phyloP scores from a whole-genome alignment of 2,113 vertebrate species.

The Trichechus manatus region DNA sequence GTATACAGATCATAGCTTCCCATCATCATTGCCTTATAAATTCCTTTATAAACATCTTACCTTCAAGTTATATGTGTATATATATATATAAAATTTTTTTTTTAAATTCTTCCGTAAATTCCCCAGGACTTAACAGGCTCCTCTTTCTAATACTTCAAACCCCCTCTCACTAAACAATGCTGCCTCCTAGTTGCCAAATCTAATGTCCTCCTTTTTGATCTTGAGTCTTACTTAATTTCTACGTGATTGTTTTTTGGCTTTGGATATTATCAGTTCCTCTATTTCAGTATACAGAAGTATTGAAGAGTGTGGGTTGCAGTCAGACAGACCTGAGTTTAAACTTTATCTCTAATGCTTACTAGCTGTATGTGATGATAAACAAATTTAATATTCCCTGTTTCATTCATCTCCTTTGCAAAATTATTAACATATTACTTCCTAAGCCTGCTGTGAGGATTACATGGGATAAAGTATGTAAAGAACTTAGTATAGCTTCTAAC shows the following conservation, averaged over 20 bases:
- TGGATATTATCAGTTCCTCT: background rate
- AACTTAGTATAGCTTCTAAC: background rate
- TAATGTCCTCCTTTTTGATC: background rate
- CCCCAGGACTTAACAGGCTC: background rate
- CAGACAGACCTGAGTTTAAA: background rate
- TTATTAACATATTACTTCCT: background rate
- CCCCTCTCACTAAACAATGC: background rate
- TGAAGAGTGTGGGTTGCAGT: background rate
- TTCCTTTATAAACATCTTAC: background rate
- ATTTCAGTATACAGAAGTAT: background rate
- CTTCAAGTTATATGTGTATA: background rate
- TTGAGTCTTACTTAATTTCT: conserved; percentile 26
- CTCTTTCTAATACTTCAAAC: background rate
- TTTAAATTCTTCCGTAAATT: background rate
- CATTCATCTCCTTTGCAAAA: background rate
- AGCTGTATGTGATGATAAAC: background rate
- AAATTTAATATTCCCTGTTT: background rate
- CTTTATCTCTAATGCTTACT: background rate
- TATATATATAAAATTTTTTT: background rate
- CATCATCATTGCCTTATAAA: background rate
- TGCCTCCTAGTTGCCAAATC: background rate
- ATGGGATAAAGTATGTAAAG: background rate
- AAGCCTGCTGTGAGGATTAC: background rate
- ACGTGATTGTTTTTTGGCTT: background rate
- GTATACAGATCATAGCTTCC: background rate